Evolutionary conservation across 2,113 vertebrate species (phyloP).

Genomic region (Ploceus nigricollis): DNA sequence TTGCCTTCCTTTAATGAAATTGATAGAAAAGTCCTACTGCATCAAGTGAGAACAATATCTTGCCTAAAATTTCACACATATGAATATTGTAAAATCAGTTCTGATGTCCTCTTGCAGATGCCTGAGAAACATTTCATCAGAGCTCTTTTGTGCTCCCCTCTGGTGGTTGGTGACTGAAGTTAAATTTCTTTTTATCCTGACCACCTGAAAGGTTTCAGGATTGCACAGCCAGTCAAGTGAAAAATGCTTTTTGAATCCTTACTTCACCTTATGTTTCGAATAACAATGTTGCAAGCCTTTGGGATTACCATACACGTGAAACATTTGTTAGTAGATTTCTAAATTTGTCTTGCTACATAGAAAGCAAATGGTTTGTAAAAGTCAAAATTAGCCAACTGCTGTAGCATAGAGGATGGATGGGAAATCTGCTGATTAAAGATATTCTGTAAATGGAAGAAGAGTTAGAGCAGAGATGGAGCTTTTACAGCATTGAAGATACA

Average conservation of each 20-base stretch:
- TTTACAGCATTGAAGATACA: neutral
- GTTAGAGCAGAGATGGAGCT: neutral
- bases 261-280: neutral
- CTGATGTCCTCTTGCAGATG: neutral
- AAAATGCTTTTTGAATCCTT: neutral
- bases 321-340: neutral
- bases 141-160: neutral
- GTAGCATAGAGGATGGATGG: neutral
- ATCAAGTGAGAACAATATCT: neutral
- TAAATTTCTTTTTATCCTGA: neutral
- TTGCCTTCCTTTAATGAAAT: neutral
- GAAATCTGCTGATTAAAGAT: neutral
- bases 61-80: neutral
- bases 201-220: neutral
- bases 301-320: neutral
- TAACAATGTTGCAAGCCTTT: neutral
- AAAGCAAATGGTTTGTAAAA: slow-evolving; percentile 11
- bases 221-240: neutral
- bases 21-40: neutral
- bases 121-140: neutral
- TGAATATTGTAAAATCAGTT: neutral
- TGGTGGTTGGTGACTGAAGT: neutral
- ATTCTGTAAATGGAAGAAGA: neutral
- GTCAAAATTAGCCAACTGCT: neutral
- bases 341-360: neutral